Evolutionary conservation across 2,888 invertebrate genomes (phyloP).

Genomic region (Drosophila birchii): DNA sequence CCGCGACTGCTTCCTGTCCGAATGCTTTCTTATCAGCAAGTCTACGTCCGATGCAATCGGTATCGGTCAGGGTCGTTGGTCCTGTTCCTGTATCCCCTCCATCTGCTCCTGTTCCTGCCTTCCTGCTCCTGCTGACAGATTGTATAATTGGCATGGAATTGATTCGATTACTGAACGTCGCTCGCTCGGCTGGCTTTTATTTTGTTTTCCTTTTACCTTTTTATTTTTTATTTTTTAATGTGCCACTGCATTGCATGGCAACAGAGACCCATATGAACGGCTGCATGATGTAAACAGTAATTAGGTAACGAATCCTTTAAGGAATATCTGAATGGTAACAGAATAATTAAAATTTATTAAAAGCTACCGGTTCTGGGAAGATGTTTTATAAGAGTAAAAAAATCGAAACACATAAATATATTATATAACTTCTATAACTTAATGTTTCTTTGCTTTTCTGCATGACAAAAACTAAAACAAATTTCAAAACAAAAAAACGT

Average conservation of each 20-base stretch:
- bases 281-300: constrained; percentile 26
- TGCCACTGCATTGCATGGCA: constrained; percentile 4
- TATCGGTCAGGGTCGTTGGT: constrained; percentile 48
- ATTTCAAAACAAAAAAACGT: neutral
- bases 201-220: constrained; percentile 2
- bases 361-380: too few species aligned
- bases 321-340: neutral
- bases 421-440: neutral
- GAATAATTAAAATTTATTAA: constrained; percentile 2
- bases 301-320: constrained; percentile 23
- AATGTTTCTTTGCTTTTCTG: neutral
- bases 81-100: constrained; percentile 4
- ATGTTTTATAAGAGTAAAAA: neutral
- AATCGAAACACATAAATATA: neutral
- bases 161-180: constrained; percentile 27
- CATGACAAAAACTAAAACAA: too few species aligned
- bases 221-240: neutral
- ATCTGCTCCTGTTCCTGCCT: constrained; percentile 15
- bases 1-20: constrained; percentile 64
- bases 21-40: constrained; percentile 60
- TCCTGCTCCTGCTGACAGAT: constrained; percentile 48
- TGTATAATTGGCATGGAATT: constrained; percentile 48
- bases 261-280: constrained; percentile 2
- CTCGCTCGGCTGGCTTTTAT: constrained; percentile 23
- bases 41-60: constrained; percentile 27